Evolutionary conservation across 2,888 invertebrate genomes (phyloP).

Genomic region (Xanthia togata): DNA sequence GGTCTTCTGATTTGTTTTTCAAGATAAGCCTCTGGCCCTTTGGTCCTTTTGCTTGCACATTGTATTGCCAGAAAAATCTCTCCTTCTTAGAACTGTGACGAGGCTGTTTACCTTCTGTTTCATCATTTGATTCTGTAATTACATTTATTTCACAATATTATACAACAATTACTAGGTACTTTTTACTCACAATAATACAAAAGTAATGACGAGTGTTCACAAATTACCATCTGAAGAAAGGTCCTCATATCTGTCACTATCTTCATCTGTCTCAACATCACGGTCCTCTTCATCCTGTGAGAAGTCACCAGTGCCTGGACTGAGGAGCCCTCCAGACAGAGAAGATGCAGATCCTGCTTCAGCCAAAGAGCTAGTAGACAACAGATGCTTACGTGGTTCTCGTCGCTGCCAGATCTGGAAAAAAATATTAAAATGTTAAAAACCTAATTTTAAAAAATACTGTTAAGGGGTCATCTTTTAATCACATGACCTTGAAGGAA

Average conservation of each 20-base stretch:
- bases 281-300: constrained; percentile 95
- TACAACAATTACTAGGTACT: not conserved
- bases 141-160: constrained; percentile 27
- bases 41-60: constrained; percentile 99
- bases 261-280: constrained; percentile 94
- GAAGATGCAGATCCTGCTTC: constrained; percentile 96
- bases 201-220: not conserved
- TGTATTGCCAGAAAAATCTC: constrained; percentile 99
- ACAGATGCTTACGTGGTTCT: constrained; percentile 96
- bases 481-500: not conserved
- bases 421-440: not conserved
- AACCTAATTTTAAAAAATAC: not conserved
- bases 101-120: constrained; percentile 88
- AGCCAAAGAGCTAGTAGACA: constrained; percentile 95
- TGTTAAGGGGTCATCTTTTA: not conserved
- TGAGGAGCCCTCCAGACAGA: constrained; percentile 95
- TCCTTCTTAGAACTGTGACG: constrained; percentile 92
- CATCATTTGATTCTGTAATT: constrained; percentile 92
- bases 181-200: not conserved
- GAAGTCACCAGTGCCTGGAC: constrained; percentile 94
- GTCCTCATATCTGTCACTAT: constrained; percentile 96
- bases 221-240: constrained; percentile 93
- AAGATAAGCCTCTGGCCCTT: constrained; percentile 97
- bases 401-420: constrained; percentile 95
- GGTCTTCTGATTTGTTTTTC: constrained; percentile 96